phyloP scores from a whole-genome alignment of 2,888 invertebrate genomes.

The Leptinotarsa rubiginosa region DNA sequence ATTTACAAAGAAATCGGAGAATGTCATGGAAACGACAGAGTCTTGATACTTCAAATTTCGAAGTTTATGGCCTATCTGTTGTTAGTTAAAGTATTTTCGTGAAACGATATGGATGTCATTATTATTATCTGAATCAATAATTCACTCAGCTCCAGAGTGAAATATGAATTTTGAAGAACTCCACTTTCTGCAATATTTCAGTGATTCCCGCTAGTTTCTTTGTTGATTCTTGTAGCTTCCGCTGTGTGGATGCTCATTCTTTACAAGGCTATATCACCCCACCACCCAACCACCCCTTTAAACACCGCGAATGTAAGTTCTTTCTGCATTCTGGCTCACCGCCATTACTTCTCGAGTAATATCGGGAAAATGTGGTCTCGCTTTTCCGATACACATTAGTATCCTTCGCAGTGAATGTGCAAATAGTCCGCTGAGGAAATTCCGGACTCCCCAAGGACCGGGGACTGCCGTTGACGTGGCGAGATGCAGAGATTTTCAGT shows the following conservation, averaged over 20 bases:
- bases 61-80: too few relatives aligned
- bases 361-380: slow-evolving; percentile 8
- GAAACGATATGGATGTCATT: too few relatives aligned
- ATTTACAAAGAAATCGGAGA: too few relatives aligned
- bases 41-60: too few relatives aligned
- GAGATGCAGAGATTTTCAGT: slow-evolving; percentile 8
- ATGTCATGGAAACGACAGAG: too few relatives aligned
- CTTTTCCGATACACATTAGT: slow-evolving; percentile 20
- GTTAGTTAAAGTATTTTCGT: too few relatives aligned
- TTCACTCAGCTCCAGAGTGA: too few relatives aligned
- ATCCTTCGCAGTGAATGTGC: slow-evolving; percentile 6
- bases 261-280: background rate
- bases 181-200: too few relatives aligned
- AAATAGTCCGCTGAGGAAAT: slow-evolving; percentile 12
- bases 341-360: slow-evolving; percentile 6
- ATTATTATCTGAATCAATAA: too few relatives aligned
- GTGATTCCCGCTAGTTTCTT: background rate
- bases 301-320: background rate
- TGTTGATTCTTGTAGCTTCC: too few relatives aligned
- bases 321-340: background rate
- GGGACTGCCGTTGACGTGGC: background rate
- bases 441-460: slow-evolving; percentile 6
- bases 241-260: too few relatives aligned
- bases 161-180: too few relatives aligned
- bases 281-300: background rate